Evolutionary conservation across 2,888 invertebrate species (phyloP).

Genomic region (Phalera bucephala): DNA sequence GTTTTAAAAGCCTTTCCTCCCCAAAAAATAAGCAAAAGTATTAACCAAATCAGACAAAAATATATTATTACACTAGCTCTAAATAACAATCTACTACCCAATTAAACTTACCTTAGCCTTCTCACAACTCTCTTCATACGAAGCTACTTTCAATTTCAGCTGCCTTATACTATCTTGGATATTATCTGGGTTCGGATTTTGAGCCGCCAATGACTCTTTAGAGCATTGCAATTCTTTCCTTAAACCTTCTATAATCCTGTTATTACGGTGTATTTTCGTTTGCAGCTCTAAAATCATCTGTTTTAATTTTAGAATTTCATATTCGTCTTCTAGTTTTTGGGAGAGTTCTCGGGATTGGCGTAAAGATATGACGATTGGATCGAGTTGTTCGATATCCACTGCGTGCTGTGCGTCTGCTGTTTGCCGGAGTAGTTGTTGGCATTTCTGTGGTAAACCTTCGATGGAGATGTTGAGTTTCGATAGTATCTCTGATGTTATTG

Average conservation of each 20-base stretch:
- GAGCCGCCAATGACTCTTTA: constrained; percentile 41
- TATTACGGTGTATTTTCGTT: constrained; percentile 61
- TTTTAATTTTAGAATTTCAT: constrained; percentile 59
- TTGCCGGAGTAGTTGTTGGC: constrained; percentile 49
- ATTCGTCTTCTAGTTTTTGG: constrained; percentile 57
- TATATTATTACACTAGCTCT: no score
- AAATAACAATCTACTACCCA: no score
- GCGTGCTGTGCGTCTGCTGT: constrained; percentile 40
- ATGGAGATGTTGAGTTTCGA: constrained; percentile 55
- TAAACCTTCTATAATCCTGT: constrained; percentile 50
- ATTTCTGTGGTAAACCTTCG: constrained; percentile 59
- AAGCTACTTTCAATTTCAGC: constrained; percentile 60
- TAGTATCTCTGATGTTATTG: constrained; percentile 51
- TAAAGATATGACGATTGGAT: constrained; percentile 54
- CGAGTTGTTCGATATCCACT: constrained; percentile 46
- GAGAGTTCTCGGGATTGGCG: constrained; percentile 46
- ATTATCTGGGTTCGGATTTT: constrained; percentile 58
- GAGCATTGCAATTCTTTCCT: constrained; percentile 57
- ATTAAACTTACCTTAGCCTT: constrained; percentile 70
- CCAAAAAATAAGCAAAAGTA: neutral
- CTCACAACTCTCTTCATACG: constrained; percentile 66
- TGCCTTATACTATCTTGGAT: constrained; percentile 63
- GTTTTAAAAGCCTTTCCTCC: no score
- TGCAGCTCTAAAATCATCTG: constrained; percentile 63
- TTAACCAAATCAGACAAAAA: neutral